These are phyloP conservation scores for Psix sp. DNA, from an alignment of 1,140 invertebrate genomes.

Conservation along the genomic window DNA sequence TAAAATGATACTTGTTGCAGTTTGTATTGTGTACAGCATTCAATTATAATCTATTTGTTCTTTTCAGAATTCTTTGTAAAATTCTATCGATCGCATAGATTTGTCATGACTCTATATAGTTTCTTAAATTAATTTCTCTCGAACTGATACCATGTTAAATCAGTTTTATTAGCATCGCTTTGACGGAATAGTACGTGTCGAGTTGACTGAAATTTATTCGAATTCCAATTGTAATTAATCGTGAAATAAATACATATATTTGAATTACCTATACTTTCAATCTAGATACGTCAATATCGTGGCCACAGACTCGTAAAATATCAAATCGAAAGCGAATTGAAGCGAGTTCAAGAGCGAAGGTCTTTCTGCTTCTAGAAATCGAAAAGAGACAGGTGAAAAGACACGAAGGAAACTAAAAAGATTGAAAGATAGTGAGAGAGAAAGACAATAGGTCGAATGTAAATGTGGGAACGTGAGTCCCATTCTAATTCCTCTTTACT, in stretches of 20 bases:
- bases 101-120: too few species aligned
- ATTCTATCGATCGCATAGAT: too few species aligned
- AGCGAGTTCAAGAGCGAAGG: constrained; percentile 73
- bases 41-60: too few species aligned
- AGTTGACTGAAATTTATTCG: constrained; percentile 2
- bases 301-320: constrained; percentile 62
- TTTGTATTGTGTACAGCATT: too few species aligned
- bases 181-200: not conserved
- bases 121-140: too few species aligned
- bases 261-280: constrained; percentile 29
- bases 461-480: constrained; percentile 73
- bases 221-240: constrained; percentile 13
- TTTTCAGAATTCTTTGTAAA: too few species aligned
- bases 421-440: constrained; percentile 58
- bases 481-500: constrained; percentile 67
- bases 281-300: constrained; percentile 37
- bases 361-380: constrained; percentile 59
- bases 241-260: constrained; percentile 16
- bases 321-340: constrained; percentile 71
- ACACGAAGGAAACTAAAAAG: constrained; percentile 49
- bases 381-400: constrained; percentile 56
- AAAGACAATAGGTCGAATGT: constrained; percentile 74
- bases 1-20: too few species aligned
- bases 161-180: not conserved
- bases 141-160: too few species aligned